Evolutionary conservation across 2,888 invertebrate species (phyloP), one percentile per base, ranked within the genome.

Genomic region (Drosophila monieri): DNA sequence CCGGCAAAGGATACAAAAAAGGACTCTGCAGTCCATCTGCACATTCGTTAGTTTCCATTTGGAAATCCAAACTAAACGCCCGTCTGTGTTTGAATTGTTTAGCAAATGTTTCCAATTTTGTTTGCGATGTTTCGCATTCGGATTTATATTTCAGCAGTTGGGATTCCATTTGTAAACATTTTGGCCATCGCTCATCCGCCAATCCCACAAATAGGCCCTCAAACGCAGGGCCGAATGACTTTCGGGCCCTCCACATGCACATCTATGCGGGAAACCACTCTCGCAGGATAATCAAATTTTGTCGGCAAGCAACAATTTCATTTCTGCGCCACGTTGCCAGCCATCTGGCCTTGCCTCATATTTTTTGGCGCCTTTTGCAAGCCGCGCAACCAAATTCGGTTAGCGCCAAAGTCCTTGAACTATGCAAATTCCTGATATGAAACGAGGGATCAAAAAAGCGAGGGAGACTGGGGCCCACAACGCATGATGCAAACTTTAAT

Each of bases 341-440:
- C 27, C 62, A 71, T 73, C 59, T 66, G 69, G 77, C 81, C 57
- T 66, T 72, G 72, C 43, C 65, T 66, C 51, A 60, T 55, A 51
- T 69, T 68, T 53, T 68, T 44, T 54, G 51, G 39, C 53, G 55
- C 46, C 65, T 56, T 66, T 58, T 62, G 35, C 60, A 27, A 35
- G 60, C 57, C 47, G 55, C 48, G 39, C 32, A 44, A 5, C 41
- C 10, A 61, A 77, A 79, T 62, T 51, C 72, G 66, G 80, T 78
- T 80, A 73, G 71, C 39, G 58, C 49, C 71, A 64, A 54, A 81
- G 83, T 68, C 85, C 80, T 81, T 81, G 80, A 81, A 78, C 81
- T 79, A 84, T 81, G 81, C 78, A 80, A 87, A 84, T 74, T 86
- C 79, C 46, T 54, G 49, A 76, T 73, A 77, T 71, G 77, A 74